phyloP scores from a whole-genome alignment of 2,113 vertebrate species.

The Pelmatolapia mariae region DNA sequence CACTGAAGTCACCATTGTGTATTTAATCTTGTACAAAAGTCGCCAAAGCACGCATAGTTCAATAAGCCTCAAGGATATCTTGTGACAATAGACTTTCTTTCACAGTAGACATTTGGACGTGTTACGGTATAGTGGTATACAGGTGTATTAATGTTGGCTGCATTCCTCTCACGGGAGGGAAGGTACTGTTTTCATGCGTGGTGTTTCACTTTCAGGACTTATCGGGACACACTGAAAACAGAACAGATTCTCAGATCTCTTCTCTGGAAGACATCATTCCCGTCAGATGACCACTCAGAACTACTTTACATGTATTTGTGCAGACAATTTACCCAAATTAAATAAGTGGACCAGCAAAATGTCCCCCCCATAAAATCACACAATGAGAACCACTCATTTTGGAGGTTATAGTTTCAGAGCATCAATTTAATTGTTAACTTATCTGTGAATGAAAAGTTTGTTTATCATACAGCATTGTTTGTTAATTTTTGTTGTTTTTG shows the following conservation, averaged over 20 bases:
- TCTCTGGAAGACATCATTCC: not conserved
- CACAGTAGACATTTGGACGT: not conserved
- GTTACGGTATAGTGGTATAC: not conserved
- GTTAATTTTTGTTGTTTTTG: not conserved
- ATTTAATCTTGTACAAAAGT: not conserved
- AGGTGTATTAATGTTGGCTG: not conserved
- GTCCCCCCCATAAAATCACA: not conserved
- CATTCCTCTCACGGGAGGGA: not conserved
- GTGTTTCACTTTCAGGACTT: not conserved
- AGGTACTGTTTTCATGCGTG: not conserved
- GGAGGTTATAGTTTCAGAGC: not conserved
- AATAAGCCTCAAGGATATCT: not conserved
- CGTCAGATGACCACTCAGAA: not conserved
- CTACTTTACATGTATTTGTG: not conserved
- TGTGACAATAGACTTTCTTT: not conserved
- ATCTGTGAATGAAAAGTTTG: not conserved
- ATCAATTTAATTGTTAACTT: not conserved
- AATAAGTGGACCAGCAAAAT: not conserved
- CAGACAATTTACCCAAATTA: not conserved
- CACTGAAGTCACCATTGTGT: not conserved
- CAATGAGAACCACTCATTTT: not conserved
- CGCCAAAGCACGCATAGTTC: not conserved
- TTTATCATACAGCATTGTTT: not conserved
- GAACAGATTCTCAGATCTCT: not conserved
- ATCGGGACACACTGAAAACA: not conserved